Conservation (phyloP, 2,113 vertebrate genomes). For the Amphilophus citrinellus region DNA sequence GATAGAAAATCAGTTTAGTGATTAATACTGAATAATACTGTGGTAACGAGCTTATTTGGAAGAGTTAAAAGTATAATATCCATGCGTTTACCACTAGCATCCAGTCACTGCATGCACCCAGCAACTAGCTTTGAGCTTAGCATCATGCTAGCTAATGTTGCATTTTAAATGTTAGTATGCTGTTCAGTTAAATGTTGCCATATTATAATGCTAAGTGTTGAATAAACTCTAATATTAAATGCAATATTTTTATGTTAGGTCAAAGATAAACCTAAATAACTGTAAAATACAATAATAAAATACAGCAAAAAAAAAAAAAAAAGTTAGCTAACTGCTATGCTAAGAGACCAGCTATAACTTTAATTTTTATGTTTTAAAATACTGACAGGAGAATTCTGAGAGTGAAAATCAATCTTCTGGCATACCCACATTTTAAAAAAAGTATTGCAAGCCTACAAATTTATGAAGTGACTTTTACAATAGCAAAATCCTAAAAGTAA, state of each 20-base stretch:
- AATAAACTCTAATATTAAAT: neutral
- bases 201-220: neutral
- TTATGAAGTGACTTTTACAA: neutral
- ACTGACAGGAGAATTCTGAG: neutral
- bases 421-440: too few species aligned
- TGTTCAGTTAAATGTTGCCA: fast-evolving
- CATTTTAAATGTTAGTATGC: neutral
- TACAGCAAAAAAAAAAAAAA: too few species aligned
- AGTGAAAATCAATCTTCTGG: neutral
- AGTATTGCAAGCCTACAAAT: neutral
- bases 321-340: too few species aligned
- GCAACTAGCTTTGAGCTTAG: neutral
- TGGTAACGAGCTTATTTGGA: neutral
- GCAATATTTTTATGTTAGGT: neutral
- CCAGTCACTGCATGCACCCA: neutral
- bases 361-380: neutral
- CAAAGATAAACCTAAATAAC: neutral
- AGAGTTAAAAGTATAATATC: neutral
- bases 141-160: neutral
- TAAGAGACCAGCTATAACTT: neutral
- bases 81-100: fast-evolving
- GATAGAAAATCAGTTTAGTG: fast-evolving
- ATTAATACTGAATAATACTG: neutral
- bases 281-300: neutral
- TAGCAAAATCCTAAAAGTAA: neutral